phyloP scores from a whole-genome alignment of 2,113 vertebrate genomes.

The Alligator mississippiensis region DNA sequence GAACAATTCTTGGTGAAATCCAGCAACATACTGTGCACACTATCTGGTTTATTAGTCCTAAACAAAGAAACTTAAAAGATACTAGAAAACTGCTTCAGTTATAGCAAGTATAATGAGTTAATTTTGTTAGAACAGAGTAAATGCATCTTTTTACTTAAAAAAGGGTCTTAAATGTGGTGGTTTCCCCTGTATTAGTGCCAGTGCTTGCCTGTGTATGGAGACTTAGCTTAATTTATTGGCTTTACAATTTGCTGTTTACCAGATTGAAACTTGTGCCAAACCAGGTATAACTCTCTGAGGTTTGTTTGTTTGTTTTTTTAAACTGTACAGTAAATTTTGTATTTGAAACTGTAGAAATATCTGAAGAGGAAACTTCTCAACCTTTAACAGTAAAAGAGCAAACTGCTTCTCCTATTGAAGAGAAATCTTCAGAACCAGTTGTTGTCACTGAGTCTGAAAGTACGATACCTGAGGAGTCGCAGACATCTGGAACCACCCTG shows the following conservation, averaged over 20 bases:
- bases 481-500: neutral
- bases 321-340: neutral
- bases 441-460: constrained; percentile 4
- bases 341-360: constrained; percentile 58
- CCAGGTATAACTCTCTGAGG: neutral
- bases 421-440: constrained; percentile 8
- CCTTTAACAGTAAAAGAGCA: constrained; percentile 33
- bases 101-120: neutral
- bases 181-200: neutral
- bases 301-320: neutral
- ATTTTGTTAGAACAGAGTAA: neutral
- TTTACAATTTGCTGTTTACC: neutral
- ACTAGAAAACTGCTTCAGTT: neutral
- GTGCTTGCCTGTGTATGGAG: neutral
- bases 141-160: neutral
- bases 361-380: constrained; percentile 32
- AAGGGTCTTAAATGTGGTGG: neutral
- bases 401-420: neutral
- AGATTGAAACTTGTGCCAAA: neutral
- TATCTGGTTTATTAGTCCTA: neutral
- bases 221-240: neutral
- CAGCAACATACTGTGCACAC: neutral
- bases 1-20: neutral
- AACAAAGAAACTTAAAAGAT: neutral
- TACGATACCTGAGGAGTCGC: neutral